phyloP scores from a whole-genome alignment of 2,113 vertebrate species.

The Thamnophis sirtalis region DNA sequence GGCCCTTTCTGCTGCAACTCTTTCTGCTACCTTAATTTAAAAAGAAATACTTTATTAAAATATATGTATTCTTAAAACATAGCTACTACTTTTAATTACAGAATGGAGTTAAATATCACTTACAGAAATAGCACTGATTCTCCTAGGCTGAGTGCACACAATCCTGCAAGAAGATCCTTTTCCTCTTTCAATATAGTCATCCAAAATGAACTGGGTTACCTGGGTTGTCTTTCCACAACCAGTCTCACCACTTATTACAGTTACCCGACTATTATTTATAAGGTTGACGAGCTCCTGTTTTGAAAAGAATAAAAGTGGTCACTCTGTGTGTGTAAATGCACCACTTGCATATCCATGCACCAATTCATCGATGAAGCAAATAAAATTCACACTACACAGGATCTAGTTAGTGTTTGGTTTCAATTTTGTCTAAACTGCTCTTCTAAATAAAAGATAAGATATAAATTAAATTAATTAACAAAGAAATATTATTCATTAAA shows the following conservation, averaged over 20 bases:
- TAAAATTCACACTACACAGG: not conserved
- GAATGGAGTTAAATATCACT: conserved; percentile 41
- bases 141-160: conserved; percentile 91
- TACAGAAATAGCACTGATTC: conserved; percentile 97
- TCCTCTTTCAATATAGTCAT: conserved; percentile 82
- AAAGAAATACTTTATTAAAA: not conserved
- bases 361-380: not conserved
- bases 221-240: conserved; percentile 98
- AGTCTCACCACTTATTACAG: conserved; percentile 94
- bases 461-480: not conserved
- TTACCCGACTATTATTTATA: conserved; percentile 79
- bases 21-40: conserved; percentile 85
- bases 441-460: not conserved
- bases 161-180: conserved; percentile 86
- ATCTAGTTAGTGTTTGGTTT: not conserved
- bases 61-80: not conserved
- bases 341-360: not conserved
- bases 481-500: not conserved
- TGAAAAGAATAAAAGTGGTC: not conserved
- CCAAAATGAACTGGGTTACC: conserved; percentile 94
- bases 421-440: not conserved
- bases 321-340: not conserved
- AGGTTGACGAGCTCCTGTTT: conserved; percentile 83
- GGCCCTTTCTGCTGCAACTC: conserved; percentile 89
- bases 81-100: not conserved